Percentiles rank a stretch among this genome's conserved stretches.
These are phyloP conservation scores for Galeopterus variegatus DNA, from an alignment of 2,113 vertebrate genomes.

Conservation along the genomic window DNA sequence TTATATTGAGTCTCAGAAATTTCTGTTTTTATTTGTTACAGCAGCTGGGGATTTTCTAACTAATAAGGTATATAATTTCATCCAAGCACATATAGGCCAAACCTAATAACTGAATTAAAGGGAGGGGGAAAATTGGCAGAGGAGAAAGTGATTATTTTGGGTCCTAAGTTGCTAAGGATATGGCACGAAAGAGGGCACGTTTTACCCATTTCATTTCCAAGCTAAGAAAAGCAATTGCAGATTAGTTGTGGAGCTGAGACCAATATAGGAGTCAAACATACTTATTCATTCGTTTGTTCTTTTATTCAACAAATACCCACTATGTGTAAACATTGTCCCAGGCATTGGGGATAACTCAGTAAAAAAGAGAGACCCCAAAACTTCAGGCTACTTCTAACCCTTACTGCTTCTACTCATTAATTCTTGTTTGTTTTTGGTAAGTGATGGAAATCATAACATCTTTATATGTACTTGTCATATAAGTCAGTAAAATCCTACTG, in stretches of 20 bases:
- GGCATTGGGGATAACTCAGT: background rate
- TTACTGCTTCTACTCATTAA: slow-evolving; percentile 34
- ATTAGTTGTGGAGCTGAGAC: background rate
- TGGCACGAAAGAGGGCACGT: background rate
- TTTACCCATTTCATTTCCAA: slow-evolving; percentile 41
- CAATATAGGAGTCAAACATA: slow-evolving; percentile 21
- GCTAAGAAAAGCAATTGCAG: background rate
- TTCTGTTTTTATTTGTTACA: slow-evolving; percentile 34
- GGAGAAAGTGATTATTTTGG: background rate
- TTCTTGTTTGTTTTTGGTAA: slow-evolving; percentile 53
- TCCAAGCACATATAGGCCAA: background rate
- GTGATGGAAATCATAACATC: slow-evolving; percentile 11
- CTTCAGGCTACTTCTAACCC: background rate
- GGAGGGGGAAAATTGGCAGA: background rate
- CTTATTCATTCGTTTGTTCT: background rate
- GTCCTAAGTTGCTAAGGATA: background rate
- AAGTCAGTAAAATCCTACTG: slow-evolving; percentile 55
- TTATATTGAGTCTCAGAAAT: background rate
- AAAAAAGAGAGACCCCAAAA: background rate
- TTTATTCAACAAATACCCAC: slow-evolving; percentile 1
- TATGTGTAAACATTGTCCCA: background rate
- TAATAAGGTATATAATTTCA: background rate
- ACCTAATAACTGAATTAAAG: slow-evolving; percentile 39
- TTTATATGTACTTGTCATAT: slow-evolving; percentile 34
- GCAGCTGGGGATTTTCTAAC: background rate